These are phyloP conservation scores for Tarsius wallacei DNA, from an alignment of 2,797 vertebrate genomes.

Conservation along the genomic window DNA sequence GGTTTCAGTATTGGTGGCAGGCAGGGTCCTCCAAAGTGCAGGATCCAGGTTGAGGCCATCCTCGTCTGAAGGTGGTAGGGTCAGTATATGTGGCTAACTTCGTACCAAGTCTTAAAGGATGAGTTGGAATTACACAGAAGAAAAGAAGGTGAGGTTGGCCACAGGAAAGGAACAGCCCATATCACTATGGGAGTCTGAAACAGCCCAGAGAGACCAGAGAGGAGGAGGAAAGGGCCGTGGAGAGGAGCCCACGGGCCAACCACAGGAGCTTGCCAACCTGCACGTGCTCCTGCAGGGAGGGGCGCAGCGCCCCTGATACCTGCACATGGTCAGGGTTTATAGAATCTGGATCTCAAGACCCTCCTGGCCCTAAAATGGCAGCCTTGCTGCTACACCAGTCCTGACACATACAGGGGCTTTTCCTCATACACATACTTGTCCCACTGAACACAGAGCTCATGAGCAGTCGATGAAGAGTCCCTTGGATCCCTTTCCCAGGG, in stretches of 20 bases:
- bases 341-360: neutral
- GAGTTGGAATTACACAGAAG: too few relatives aligned
- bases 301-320: accelerated
- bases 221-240: neutral
- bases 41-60: too few relatives aligned
- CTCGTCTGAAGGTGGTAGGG: too few relatives aligned
- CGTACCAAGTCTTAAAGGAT: too few relatives aligned
- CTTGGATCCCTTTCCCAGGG: neutral
- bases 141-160: too few relatives aligned
- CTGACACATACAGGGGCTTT: neutral
- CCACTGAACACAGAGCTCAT: neutral
- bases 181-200: too few relatives aligned
- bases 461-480: neutral
- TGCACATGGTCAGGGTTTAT: accelerated
- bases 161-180: too few relatives aligned
- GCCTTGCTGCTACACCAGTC: neutral
- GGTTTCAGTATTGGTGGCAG: too few relatives aligned
- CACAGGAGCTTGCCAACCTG: neutral
- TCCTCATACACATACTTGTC: neutral
- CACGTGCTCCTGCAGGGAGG: neutral
- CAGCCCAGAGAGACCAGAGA: neutral
- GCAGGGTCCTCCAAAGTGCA: too few relatives aligned
- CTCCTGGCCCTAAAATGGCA: neutral
- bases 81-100: accelerated
- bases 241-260: neutral